Evolutionary conservation across 2,888 invertebrate species (phyloP), one percentile per base, ranked within the genome.

Genomic region (Drosophila rubida): DNA sequence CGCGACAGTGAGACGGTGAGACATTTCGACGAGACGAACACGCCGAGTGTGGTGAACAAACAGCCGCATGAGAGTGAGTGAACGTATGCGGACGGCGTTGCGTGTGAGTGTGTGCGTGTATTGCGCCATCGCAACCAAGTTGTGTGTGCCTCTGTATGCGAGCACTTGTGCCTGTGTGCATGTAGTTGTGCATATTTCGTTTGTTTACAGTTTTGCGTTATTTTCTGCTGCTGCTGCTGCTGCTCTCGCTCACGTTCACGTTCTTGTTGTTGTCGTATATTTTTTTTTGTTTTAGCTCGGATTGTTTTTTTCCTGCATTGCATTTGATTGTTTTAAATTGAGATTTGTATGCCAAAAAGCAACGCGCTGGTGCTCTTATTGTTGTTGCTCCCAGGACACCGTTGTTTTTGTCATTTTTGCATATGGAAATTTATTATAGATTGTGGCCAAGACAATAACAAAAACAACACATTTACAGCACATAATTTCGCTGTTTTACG

Each of bases 321-420:
- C 77, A 79, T 85, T 82, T 82, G 77, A 84, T 82, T 85, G 82
- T 82, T 82, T 81, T 84, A 82, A 82, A 82, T 82, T 81, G 69
- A 82, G 80, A 85, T 82, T 85, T 82, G 85, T 82, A 69, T 80
- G 77, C 77, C 75, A 81, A 77, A 77, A 80, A 75, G 78, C 70
- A 66, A 53, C 64, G 73, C 63, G 63, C 55, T 49, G 53, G 45
- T 63, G 72, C 46, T 53, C 49, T 55, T 57, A 32, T 46, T 72
- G 61, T n/a, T 42, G 65, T 9, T 55, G 50, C 37, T 51, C 41
- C 60, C 70, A 60, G 70, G 57, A 69, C 69, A 59, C 45, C 42
- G 30, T 58, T 59, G 51, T 41, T 60, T 16, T 58, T 59, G 45
- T 60, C 50, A 41, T 57, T 55, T 46, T 16, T 59, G 49, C 48